A percentile compares a stretch with the other conserved stretches of the same genome.
These are phyloP conservation scores for Drosophila paramelanica DNA, from an alignment of 2,888 invertebrate species.

Conservation along the genomic window DNA sequence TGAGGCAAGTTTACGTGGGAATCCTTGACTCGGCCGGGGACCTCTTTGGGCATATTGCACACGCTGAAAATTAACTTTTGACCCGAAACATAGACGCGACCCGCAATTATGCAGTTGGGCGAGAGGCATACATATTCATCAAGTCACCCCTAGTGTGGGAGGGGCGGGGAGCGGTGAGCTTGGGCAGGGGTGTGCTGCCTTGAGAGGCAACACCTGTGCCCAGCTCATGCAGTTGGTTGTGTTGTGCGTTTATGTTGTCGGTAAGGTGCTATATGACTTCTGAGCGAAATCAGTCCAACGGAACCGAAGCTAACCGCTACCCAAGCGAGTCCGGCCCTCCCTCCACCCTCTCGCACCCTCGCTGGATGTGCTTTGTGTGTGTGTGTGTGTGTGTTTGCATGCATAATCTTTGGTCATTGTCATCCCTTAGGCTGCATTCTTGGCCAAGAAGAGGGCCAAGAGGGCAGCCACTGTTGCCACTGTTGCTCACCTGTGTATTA, in stretches of 20 bases:
- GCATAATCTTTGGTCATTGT: constrained; percentile 78
- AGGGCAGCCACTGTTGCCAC: constrained; percentile 12
- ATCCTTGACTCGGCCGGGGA: constrained; percentile 44
- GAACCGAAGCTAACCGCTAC: constrained; percentile 65
- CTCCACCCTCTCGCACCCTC: background rate
- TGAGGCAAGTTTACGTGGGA: constrained; percentile 63
- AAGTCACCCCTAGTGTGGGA: constrained; percentile 45
- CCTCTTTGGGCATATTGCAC: constrained; percentile 67
- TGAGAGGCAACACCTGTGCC: constrained; percentile 79
- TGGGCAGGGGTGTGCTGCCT: constrained; percentile 46
- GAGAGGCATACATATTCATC: constrained; percentile 50
- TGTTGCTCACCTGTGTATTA: constrained; percentile 33
- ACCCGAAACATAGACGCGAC: constrained; percentile 59
- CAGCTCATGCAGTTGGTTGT: constrained; percentile 2
- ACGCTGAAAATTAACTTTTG: constrained; percentile 75
- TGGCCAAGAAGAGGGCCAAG: constrained; percentile 32
- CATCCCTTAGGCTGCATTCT: constrained; percentile 70
- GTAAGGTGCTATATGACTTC: constrained; percentile 81
- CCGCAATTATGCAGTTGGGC: constrained; percentile 57
- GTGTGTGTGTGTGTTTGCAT: constrained; percentile 56
- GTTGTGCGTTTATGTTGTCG: constrained; percentile 4
- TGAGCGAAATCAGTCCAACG: constrained; percentile 76
- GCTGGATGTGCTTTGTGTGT: constrained; percentile 26
- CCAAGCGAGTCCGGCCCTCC: constrained; percentile 17
- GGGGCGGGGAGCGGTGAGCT: background rate